Evolutionary conservation across 37 sponge, comb jelly and placozoan genomes (phyloP), one percentile per base, ranked within the genome.

Genomic region (Aplysina aerophoba): DNA sequence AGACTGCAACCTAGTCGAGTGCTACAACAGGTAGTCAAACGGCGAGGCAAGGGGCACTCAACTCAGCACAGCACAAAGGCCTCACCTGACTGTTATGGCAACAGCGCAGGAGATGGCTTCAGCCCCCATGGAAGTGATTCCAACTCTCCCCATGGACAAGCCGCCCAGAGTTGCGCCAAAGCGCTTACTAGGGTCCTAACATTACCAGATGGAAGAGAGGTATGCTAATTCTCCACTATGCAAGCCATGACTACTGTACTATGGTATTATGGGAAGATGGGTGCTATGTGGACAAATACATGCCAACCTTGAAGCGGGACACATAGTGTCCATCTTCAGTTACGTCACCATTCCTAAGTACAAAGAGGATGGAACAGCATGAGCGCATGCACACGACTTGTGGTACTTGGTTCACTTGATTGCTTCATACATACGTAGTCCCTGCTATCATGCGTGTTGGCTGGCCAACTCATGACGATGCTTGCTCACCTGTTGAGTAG

Each of bases 101-200:
- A 91, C 44, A 55, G 92, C 90, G 28, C 37, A 24, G 0, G 58
- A 56, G 13, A 94, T 72, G 50, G 37, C 59, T 12, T 41, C 57
- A 24, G 36, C 40, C 8, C 56, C 50, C 73, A 94, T 74, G 11
- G 15, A 17, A 27, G 84, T 61, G 22, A 93, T 96, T 16, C 83
- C 87, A 22, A 96, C 94, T n/a, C 96, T 61, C 12, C 96, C 96
- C 39, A 55, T 61, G 2, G 96, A 96, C 39, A 96, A 80, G 6
- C 85, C 35, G 4, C 90, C 94, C 0, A 96, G 81, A 24, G 92
- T 59, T 0, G 84, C 89, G 33, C 87, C 96, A 83, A 79, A 36
- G 21, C 85, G 78, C 63, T 93, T 88, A 6, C 34, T 79, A 4
- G 90, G 85, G 27, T 93, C 92, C 92, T 94, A 58, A 44, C 50